These are phyloP conservation scores for Oryctolagus cuniculus DNA, from an alignment of 2,113 vertebrate species.

Conservation along the genomic window mOryCun1.1 NC_091442.1:91911501-91912000, in stretches of 20 bases:
- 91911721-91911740: not conserved
- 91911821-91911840: not conserved
- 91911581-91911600: conserved; percentile 75
- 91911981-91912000: not conserved
- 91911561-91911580: conserved; percentile 70
- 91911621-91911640: conserved; percentile 67
- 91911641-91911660: conserved; percentile 71
- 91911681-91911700: conserved; percentile 40
- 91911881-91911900: no score
- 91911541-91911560: conserved; percentile 75
- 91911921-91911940: no score
- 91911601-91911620: conserved; percentile 66
- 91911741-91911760: not conserved
- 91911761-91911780: not conserved
- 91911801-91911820: not conserved
- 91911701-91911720: not conserved
- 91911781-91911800: not conserved
- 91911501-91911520: conserved; percentile 37
- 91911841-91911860: not conserved
- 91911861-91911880: not conserved
- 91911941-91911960: not conserved
- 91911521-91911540: conserved; percentile 75
- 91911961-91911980: not conserved
- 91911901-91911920: no score
- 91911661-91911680: conserved; percentile 57